Percentiles rank a stretch among this genome's conserved stretches.
These are phyloP conservation scores for Emydoidea blandingii DNA, from an alignment of 2,797 vertebrate species.

Conservation along the genomic window DNA sequence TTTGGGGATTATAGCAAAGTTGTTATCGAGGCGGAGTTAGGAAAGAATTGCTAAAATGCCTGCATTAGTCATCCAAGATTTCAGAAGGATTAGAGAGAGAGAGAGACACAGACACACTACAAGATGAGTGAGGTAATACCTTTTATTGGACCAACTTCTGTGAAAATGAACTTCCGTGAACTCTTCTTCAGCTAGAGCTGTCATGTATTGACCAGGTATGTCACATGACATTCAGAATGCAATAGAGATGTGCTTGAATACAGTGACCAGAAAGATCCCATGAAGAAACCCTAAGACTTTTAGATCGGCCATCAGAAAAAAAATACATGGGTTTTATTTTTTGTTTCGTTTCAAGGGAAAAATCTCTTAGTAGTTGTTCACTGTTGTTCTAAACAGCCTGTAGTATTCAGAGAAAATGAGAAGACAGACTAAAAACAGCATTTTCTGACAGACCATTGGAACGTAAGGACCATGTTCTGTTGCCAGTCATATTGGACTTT, in stretches of 20 bases:
- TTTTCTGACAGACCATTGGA: too few relatives aligned
- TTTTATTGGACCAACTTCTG: not conserved
- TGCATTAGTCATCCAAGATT: not conserved
- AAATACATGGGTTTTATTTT: not conserved
- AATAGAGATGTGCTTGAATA: not conserved
- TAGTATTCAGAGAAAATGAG: not conserved
- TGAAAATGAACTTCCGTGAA: too few relatives aligned
- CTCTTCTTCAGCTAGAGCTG: too few relatives aligned
- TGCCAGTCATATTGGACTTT: too few relatives aligned
- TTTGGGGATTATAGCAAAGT: not conserved
- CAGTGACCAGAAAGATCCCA: not conserved
- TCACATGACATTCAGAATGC: not conserved
- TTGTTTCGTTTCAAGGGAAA: fast-evolving
- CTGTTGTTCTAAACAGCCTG: not conserved
- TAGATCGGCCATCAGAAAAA: not conserved
- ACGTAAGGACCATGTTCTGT: too few relatives aligned
- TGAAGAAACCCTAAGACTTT: not conserved
- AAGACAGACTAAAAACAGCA: too few relatives aligned
- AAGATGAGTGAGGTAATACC: not conserved
- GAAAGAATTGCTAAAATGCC: not conserved
- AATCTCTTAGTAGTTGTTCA: not conserved
- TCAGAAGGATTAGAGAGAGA: not conserved
- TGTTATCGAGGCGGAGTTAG: not conserved
- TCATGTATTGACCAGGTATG: not conserved
- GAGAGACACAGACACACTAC: not conserved